phyloP scores from a whole-genome alignment of 2,888 invertebrate species.

The Ophion ventricosus region DNA sequence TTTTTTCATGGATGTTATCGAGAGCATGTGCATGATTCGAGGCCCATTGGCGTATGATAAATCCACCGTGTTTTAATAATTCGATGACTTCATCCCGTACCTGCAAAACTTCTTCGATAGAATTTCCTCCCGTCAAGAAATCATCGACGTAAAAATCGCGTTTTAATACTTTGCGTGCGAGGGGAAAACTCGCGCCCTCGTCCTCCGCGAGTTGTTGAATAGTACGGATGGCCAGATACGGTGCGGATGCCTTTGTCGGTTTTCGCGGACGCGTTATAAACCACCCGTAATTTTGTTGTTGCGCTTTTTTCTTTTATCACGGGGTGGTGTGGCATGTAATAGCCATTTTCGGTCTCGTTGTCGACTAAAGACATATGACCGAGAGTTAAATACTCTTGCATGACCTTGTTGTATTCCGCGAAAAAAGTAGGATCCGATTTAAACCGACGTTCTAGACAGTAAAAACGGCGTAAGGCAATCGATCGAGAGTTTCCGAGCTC shows the following conservation, averaged over 20 bases:
- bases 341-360: slow-evolving; percentile 19
- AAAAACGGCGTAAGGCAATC: slow-evolving; percentile 34
- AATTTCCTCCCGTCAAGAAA: slow-evolving; percentile 65
- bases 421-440: neutral
- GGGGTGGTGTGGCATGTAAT: slow-evolving; percentile 42
- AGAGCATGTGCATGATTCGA: slow-evolving; percentile 57
- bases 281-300: slow-evolving; percentile 30
- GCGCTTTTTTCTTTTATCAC: slow-evolving; percentile 33
- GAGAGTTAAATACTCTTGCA: slow-evolving; percentile 34
- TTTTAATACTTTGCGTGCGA: slow-evolving; percentile 56
- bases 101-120: slow-evolving; percentile 61
- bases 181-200: slow-evolving; percentile 58
- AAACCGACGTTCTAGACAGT: slow-evolving; percentile 17
- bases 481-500: slow-evolving; percentile 26
- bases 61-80: slow-evolving; percentile 67
- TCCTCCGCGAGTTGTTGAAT: slow-evolving; percentile 68
- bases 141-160: slow-evolving; percentile 74
- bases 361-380: slow-evolving; percentile 34
- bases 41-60: slow-evolving; percentile 68
- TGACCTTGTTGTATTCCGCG: slow-evolving; percentile 7
- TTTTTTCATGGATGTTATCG: slow-evolving; percentile 13
- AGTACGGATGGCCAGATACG: slow-evolving; percentile 69
- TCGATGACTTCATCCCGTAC: slow-evolving; percentile 64
- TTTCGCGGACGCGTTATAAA: slow-evolving; percentile 34
- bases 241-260: slow-evolving; percentile 54